phyloP scores from a whole-genome alignment of 2,888 invertebrate genomes.

The Cerastoderma edule region DNA sequence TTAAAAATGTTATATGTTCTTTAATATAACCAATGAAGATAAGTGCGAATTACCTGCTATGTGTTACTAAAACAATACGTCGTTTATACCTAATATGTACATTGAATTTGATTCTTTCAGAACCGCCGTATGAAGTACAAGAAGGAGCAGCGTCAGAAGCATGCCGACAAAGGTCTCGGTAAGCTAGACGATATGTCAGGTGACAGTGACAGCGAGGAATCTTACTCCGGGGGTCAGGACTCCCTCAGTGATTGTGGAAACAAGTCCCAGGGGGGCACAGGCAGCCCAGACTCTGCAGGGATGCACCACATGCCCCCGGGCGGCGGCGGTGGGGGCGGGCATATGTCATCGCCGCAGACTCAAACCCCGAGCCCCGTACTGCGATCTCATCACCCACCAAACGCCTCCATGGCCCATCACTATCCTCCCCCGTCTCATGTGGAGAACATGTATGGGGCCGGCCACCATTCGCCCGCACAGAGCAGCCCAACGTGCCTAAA shows the following conservation, averaged over 20 bases:
- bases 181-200: constrained; percentile 67
- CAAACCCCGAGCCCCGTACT: constrained; percentile 58
- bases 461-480: constrained; percentile 54
- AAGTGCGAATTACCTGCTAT: no score
- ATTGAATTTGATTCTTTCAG: constrained; percentile 76
- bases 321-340: no score
- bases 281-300: constrained; percentile 53
- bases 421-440: constrained; percentile 48
- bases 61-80: no score
- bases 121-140: constrained; percentile 83
- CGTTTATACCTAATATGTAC: no score
- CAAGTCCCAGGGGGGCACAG: constrained; percentile 59
- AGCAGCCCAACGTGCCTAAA: constrained; percentile 60
- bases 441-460: constrained; percentile 47
- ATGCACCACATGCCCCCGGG: constrained; percentile 51
- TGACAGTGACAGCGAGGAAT: constrained; percentile 68
- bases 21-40: no score
- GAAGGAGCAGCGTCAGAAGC: constrained; percentile 81
- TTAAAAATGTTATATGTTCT: no score
- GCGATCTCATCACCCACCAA: constrained; percentile 53
- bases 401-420: constrained; percentile 43
- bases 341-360: constrained; percentile 52
- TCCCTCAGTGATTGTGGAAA: constrained; percentile 68
- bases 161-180: constrained; percentile 66
- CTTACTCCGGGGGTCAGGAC: constrained; percentile 57